Evolutionary conservation across 2,888 invertebrate species (phyloP), one percentile per base, ranked within the genome.

Genomic region (Xanthostigma xanthostigma): DNA sequence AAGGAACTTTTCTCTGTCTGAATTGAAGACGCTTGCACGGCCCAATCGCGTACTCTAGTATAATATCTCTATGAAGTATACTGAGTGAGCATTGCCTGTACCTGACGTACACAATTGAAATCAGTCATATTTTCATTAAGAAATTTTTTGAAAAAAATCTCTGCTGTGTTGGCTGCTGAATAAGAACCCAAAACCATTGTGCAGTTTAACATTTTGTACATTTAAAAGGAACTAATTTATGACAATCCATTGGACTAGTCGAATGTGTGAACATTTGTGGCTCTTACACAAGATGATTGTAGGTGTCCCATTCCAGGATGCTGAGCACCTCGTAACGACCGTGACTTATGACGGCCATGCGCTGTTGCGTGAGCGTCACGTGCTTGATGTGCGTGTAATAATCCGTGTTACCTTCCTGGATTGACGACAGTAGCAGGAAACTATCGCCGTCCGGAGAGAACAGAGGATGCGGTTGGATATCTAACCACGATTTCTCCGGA

Each of bases 331-430:
- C 89, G 64, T 88, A 87, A 59, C 81, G 78, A 36, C 90, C 90
- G 61, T 90, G 89, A 46, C 88, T 88, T 54, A 90, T 74, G 44
- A 89, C 88, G 9, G 88, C 84, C 61, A 88, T 85, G 58, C 87
- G 76, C 64, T 87, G 85, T 58, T 87, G 81, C 50, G 83, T 75
- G 53, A 88, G 78, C 52, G 86, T 87, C 54, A 89, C 79, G 64
- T 89, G 88, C 62, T 89, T 89, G 65, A 90, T 88, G 73, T 90
- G 90, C 40, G 88, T 89, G 69, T 81, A 90, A 63, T 84, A 81
- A 63, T 89, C 88, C 52, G 81, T 79, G 41, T 80, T 83, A 43
- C 88, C 88, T 62, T 90, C 90, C 60, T 87, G 86, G 45, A 90
- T 84, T 13, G 84, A 79, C 6, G 89, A 85, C 54, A 89, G 71